These are phyloP conservation scores for Hemistola chrysoprasaria DNA, from an alignment of 2,888 invertebrate species.

Conservation along the genomic window DNA sequence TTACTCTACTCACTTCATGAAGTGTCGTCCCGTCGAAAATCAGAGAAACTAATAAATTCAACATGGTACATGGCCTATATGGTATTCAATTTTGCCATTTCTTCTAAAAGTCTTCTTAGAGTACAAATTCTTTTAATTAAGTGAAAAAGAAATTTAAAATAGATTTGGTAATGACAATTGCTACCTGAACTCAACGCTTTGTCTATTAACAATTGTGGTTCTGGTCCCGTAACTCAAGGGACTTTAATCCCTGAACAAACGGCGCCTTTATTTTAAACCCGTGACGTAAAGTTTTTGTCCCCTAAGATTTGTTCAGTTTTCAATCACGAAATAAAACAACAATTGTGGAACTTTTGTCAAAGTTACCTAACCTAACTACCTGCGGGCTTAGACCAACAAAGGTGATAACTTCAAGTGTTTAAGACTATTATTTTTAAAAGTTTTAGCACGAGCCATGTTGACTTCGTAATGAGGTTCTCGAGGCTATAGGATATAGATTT, in stretches of 20 bases:
- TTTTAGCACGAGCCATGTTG: slow-evolving; percentile 41
- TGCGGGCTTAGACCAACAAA: slow-evolving; percentile 36
- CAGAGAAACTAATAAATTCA: no score
- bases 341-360: slow-evolving; percentile 37
- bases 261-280: slow-evolving; percentile 65
- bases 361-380: slow-evolving; percentile 38
- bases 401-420: slow-evolving; percentile 43
- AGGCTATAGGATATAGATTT: slow-evolving; percentile 7
- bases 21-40: no score
- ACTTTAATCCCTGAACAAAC: slow-evolving; percentile 68
- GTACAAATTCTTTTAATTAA: slow-evolving; percentile 27
- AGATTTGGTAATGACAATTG: slow-evolving; percentile 49
- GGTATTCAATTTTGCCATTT: slow-evolving; percentile 7
- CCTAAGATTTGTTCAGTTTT: slow-evolving; percentile 41
- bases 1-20: no score
- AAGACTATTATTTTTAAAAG: slow-evolving; percentile 33
- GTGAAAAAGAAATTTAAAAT: slow-evolving; percentile 25
- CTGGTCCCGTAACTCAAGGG: slow-evolving; percentile 49
- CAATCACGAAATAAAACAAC: slow-evolving; percentile 43
- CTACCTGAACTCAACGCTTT: slow-evolving; percentile 70
- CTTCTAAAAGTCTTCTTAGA: slow-evolving; percentile 10
- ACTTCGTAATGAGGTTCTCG: slow-evolving; percentile 13
- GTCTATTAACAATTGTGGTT: slow-evolving; percentile 65
- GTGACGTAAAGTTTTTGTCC: slow-evolving; percentile 67
- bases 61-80: no score